phyloP scores from a whole-genome alignment of 2,888 invertebrate genomes.

The Autographa pulchrina region DNA sequence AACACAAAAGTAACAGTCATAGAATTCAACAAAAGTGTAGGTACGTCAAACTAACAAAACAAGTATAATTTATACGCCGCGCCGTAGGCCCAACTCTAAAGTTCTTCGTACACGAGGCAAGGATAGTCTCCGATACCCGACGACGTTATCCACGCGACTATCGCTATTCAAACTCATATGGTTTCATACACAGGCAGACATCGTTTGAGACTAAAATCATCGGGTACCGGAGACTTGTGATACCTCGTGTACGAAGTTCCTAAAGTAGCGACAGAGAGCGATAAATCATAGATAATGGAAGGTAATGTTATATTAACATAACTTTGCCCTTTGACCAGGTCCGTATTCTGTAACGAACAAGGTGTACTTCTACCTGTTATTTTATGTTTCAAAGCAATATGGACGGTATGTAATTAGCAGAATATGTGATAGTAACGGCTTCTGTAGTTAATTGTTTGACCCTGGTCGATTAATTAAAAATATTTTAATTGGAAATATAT shows the following conservation, averaged over 20 bases:
- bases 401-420: not conserved
- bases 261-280: constrained; percentile 25
- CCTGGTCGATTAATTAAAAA: no score
- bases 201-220: no score
- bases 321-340: constrained; percentile 62
- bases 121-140: no score
- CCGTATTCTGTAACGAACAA: constrained; percentile 37
- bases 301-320: constrained; percentile 71
- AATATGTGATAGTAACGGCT: not conserved
- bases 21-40: not conserved
- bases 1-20: not conserved
- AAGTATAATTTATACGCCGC: constrained; percentile 3
- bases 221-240: no score
- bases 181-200: no score
- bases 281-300: constrained; percentile 74
- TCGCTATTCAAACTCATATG: no score
- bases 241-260: no score
- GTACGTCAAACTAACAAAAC: not conserved
- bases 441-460: not conserved
- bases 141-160: no score
- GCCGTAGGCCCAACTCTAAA: not conserved
- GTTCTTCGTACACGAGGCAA: no score
- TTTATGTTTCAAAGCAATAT: not conserved
- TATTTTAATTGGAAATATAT: no score
- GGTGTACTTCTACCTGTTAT: constrained; percentile 17